Evolutionary conservation across 2,888 invertebrate genomes (phyloP).

Genomic region (Drosophila maculinotata): DNA sequence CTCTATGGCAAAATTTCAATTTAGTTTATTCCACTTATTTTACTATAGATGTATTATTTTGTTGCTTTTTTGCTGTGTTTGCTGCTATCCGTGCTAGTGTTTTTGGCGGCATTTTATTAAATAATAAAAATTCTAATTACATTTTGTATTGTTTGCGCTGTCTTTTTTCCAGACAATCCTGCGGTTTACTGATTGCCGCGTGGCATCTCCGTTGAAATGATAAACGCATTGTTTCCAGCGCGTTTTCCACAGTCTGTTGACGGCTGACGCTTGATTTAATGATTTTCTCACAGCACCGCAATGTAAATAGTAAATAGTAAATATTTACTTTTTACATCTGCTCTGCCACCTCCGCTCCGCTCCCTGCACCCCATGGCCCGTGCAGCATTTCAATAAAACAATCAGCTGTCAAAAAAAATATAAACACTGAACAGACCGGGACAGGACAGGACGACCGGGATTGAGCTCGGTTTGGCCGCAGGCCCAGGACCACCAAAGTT

Average conservation of each 20-base stretch:
- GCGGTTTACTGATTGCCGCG: conserved; percentile 39
- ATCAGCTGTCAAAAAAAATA: conserved; percentile 61
- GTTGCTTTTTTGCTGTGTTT: background rate
- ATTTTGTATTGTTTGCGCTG: conserved; percentile 17
- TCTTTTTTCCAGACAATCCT: conserved; percentile 14
- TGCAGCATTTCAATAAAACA: conserved; percentile 68
- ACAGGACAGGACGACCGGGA: background rate
- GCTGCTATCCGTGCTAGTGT: conserved; percentile 14
- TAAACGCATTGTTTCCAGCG: conserved; percentile 23
- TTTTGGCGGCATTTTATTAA: conserved; percentile 57
- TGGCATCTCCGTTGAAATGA: conserved; percentile 17
- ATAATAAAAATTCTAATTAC: conserved; percentile 72
- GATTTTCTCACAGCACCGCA: conserved; percentile 62
- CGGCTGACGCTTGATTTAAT: conserved; percentile 55
- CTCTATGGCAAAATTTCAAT: conserved; percentile 56
- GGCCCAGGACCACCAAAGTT: conserved; percentile 66
- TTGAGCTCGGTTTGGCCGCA: conserved; percentile 22
- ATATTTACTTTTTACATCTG: conserved; percentile 65
- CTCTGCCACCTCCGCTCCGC: conserved; percentile 31
- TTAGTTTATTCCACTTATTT: conserved; percentile 47
- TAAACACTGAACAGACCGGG: conserved; percentile 32
- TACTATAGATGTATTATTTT: conserved; percentile 4
- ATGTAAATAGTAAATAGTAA: conserved; percentile 67
- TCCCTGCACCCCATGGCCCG: conserved; percentile 29
- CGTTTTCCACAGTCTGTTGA: conserved; percentile 10